Evolutionary conservation across 2,797 vertebrate species (phyloP).

Genomic region (Peromyscus melanophrys): DNA sequence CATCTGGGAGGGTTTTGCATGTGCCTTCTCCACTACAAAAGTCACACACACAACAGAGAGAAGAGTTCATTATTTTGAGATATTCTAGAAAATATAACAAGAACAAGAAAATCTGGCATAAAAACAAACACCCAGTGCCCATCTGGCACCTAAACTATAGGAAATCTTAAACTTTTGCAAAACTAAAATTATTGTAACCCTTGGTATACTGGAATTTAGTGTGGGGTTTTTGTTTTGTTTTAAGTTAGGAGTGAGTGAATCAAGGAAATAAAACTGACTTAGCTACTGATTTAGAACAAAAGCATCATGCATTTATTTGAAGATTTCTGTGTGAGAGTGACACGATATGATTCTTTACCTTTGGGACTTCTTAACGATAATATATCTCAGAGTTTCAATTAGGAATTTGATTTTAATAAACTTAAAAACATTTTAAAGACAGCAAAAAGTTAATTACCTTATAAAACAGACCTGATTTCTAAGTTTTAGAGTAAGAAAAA

Average conservation of each 20-base stretch:
- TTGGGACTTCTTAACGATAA: slow-evolving; percentile 60
- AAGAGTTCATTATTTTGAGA: slow-evolving; percentile 97
- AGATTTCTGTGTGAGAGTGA: slow-evolving; percentile 61
- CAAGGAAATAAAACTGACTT: slow-evolving; percentile 69
- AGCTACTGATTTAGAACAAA: slow-evolving; percentile 70
- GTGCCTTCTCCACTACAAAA: slow-evolving; percentile 99
- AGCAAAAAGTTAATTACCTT: slow-evolving; percentile 54
- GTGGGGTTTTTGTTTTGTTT: slow-evolving; percentile 50
- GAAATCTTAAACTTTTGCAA: slow-evolving; percentile 86
- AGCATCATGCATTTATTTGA: slow-evolving; percentile 81
- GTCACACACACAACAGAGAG: slow-evolving; percentile 99
- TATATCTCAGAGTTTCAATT: slow-evolving; percentile 54
- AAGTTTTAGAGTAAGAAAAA: slow-evolving; percentile 69
- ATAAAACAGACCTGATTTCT: slow-evolving; percentile 65
- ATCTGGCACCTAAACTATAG: slow-evolving; percentile 90
- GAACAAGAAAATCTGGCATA: slow-evolving; percentile 91
- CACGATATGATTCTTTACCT: slow-evolving; percentile 54
- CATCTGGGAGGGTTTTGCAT: slow-evolving; percentile 99
- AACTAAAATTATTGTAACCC: slow-evolving; percentile 87
- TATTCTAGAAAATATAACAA: slow-evolving; percentile 92
- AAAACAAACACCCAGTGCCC: slow-evolving; percentile 90
- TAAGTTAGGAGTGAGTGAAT: slow-evolving; percentile 25
- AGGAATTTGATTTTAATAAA: slow-evolving; percentile 74
- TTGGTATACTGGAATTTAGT: slow-evolving; percentile 90
- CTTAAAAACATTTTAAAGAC: slow-evolving; percentile 75